Evolutionary conservation across 2,888 invertebrate species (phyloP), one percentile per base, ranked within the genome.

Genomic region (Pomacea canaliculata): DNA sequence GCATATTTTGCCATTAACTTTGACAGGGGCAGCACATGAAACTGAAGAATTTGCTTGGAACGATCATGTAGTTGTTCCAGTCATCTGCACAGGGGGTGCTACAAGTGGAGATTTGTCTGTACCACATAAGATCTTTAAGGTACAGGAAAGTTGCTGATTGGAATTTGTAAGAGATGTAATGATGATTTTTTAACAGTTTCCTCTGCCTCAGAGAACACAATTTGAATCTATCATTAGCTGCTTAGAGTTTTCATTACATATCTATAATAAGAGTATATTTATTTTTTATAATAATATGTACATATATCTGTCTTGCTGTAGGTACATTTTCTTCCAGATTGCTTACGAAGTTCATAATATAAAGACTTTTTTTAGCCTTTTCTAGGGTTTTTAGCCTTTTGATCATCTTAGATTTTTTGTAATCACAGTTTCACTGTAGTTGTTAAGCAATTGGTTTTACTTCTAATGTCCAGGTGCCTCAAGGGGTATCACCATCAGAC

Each of bases 41-140:
- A 87, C 87, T 7, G 86, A 89, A 76, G 85, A 91, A 83, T 90
- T 91, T 81, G 84, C 84, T 7, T 90, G 90, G 90, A 90, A 87
- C 79, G 90, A 90, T 70, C 87, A 86, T 74, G 83, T 86, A 62
- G 90, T 90, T 9, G 85, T 90, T 63, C 90, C 90, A n/a, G 82
- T 90, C 49, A 79, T 80, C 73, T 85, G 84, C 27, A 87, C 88
- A 62, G 88, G 86, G n/a, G 89, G 88, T 18, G 86, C 87, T 60
- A 86, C 87, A 7, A 83, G 83, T 23, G 88, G 88, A 19, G 81
- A 83, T 71, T 84, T 83, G 76, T 83, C 82, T 48, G 82, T 87
- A 10, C 84, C 85, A 49, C 82, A 85, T 16, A 84, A 86, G 78
- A 85, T 87, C 78, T 85, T 83, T 79, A 82, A 85, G 78, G 85